Evolutionary conservation across 2,113 vertebrate species (phyloP), one percentile per base, ranked within the genome.

Genomic region (Atrichornis clamosus): DNA sequence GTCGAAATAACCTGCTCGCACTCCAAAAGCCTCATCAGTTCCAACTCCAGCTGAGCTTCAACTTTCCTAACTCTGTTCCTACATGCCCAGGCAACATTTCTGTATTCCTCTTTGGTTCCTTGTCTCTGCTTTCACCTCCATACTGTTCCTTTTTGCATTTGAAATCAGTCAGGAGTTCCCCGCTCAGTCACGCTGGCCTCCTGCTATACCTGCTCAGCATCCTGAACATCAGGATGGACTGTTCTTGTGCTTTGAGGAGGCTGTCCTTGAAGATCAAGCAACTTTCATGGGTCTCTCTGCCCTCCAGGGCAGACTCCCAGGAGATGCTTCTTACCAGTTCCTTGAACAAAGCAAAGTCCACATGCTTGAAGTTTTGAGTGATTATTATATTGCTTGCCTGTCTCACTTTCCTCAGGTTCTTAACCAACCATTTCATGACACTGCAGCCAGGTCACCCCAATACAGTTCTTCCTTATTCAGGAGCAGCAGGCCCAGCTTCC

Each of bases 121-220:
- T 89, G 76, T 84, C 84, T 83, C 80, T 75, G 52, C 65, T 95
- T 92, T 92, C 44, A 4, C 80, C 84, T 95, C 86, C 80, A 78
- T 72, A 32, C 24, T 93, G 68, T 8, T 88, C 63, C 60, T 70
- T 89, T 96, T 93, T 93, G 94, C 91, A 95, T 96, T 24, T 95
- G 89, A 87, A 94, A 93, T 92, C 67, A 88, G 82, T 30, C 79
- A 90, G 86, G 79, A 95, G 68, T 84, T 96, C 86, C 92, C 73
- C 1, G 1, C 87, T 92, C 93, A 84, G 86, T 44, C 60, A 47
- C 7, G 30, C 42, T 91, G 94, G 89, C 77, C 96, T 92, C 93
- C 69, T 97, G 95, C 84, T 95, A 47, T 92, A 96, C 95, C 96
- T 97, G 96, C 93, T 95, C 91, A 84, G 86, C 89, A 87, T 90